phyloP scores from a whole-genome alignment of 2,888 invertebrate genomes.

The Dorcus hopei region DNA sequence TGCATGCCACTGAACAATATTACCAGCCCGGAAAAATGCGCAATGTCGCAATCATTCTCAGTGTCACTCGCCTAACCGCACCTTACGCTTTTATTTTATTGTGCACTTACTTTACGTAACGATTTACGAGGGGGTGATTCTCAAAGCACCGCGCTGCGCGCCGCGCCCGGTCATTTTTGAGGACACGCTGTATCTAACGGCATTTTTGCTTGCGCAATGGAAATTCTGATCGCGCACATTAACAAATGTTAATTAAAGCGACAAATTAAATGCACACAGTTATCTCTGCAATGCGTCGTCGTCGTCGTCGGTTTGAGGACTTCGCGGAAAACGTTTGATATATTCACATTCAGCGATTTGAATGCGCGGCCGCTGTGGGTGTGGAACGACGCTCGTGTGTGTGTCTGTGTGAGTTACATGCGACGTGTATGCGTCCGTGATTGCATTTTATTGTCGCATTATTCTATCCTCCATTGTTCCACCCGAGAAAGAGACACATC shows the following conservation, averaged over 20 bases:
- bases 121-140: too few relatives aligned
- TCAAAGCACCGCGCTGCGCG: too few relatives aligned
- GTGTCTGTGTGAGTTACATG: neutral
- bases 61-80: too few relatives aligned
- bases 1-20: slow-evolving; percentile 25
- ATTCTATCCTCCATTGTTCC: neutral
- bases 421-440: neutral
- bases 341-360: neutral
- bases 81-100: too few relatives aligned
- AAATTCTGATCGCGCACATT: neutral
- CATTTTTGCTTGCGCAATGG: neutral
- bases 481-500: too few relatives aligned
- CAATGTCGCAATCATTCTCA: too few relatives aligned
- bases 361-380: neutral
- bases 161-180: too few relatives aligned
- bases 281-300: slow-evolving; percentile 3
- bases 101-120: too few relatives aligned
- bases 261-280: slow-evolving; percentile 7
- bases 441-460: neutral
- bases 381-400: neutral
- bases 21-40: neutral
- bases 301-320: neutral
- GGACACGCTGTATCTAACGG: neutral
- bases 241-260: slow-evolving; percentile 13
- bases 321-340: neutral